Evolutionary conservation across 2,113 vertebrate species (phyloP).

Genomic region (Callipepla squamata): DNA sequence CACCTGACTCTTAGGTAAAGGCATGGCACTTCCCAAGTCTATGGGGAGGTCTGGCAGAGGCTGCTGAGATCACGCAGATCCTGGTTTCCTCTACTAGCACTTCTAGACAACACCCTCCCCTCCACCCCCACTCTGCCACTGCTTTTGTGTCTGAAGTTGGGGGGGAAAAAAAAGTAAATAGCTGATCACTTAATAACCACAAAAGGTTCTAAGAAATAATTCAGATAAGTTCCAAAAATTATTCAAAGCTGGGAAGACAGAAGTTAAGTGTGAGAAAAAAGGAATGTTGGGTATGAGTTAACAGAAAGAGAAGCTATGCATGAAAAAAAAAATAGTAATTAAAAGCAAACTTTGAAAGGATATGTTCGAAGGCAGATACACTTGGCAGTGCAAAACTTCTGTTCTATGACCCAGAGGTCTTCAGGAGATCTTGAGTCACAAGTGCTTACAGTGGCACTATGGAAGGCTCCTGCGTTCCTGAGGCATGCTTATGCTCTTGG

Average conservation of each 20-base stretch:
- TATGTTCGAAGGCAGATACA: background rate
- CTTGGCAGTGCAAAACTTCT: background rate
- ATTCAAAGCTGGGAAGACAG: background rate
- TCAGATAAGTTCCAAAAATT: background rate
- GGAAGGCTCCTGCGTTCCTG: background rate
- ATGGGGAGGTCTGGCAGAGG: background rate
- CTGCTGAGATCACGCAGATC: background rate
- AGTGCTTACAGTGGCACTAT: background rate
- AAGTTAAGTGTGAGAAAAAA: background rate
- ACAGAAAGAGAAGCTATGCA: background rate
- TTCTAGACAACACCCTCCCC: too few species aligned
- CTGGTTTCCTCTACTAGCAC: constrained; percentile 46
- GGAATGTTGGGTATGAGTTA: background rate
- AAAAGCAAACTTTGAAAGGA: background rate
- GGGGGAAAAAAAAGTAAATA: background rate
- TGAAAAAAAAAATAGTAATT: background rate
- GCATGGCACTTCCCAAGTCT: too few species aligned
- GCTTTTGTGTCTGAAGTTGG: background rate
- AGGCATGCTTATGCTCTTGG: rapidly evolving
- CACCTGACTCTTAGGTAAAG: too few species aligned
- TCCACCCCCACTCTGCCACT: background rate
- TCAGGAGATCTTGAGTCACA: background rate
- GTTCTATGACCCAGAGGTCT: background rate
- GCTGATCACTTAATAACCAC: background rate
- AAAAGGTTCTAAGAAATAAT: background rate